phyloP scores from a whole-genome alignment of 1,140 invertebrate species.

The Habropoda laboriosa region DNA sequence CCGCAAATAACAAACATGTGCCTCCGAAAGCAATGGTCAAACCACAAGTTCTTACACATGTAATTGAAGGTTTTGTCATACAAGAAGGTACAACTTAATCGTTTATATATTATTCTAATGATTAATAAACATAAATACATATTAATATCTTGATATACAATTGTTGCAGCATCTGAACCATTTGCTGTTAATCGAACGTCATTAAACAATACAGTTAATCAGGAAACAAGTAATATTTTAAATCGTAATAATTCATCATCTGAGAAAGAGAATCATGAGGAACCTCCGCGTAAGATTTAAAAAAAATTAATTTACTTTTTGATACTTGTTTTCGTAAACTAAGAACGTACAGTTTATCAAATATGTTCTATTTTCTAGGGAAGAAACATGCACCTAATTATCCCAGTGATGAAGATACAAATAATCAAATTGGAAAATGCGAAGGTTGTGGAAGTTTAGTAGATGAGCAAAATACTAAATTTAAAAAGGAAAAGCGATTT shows the following conservation, averaged over 20 bases:
- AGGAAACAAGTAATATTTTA: constrained; percentile 76
- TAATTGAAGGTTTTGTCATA: constrained; percentile 98
- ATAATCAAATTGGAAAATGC: constrained; percentile 86
- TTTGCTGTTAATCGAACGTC: constrained; percentile 90
- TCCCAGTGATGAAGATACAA: constrained; percentile 76
- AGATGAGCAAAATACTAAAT: constrained; percentile 86
- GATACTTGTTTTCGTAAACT: constrained; percentile 2
- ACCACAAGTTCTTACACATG: constrained; percentile 97
- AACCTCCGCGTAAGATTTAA: constrained; percentile 87
- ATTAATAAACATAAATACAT: background rate
- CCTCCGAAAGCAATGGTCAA: constrained; percentile 97
- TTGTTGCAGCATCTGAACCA: constrained; percentile 91
- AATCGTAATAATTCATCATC: constrained; percentile 80
- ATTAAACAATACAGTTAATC: constrained; percentile 79
- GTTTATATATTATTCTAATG: background rate
- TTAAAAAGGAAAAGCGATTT: constrained; percentile 90
- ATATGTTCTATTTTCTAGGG: constrained; percentile 57
- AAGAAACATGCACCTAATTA: constrained; percentile 78
- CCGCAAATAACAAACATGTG: constrained; percentile 84
- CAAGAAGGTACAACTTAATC: constrained; percentile 87
- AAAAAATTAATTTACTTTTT: background rate
- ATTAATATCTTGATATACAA: constrained; percentile 39
- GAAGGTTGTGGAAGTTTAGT: constrained; percentile 88
- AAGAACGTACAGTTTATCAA: background rate
- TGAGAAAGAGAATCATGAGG: constrained; percentile 85